These are phyloP conservation scores for Carassius carassius DNA, from an alignment of 2,113 vertebrate species.

Conservation along the genomic window DNA sequence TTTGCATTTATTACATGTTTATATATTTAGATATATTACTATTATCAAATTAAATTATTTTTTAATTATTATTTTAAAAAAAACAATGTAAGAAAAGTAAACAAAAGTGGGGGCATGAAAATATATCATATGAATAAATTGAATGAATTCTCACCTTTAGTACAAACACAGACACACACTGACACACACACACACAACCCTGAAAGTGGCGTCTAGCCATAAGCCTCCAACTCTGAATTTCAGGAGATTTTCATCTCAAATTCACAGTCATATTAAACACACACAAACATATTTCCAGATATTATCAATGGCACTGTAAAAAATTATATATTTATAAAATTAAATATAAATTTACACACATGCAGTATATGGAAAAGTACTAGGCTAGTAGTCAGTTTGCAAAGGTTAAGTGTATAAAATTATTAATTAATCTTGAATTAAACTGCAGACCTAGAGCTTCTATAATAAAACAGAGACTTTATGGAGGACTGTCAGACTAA, in stretches of 20 bases:
- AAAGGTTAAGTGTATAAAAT: background rate
- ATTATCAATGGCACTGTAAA: background rate
- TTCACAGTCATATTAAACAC: background rate
- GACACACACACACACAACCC: too few species aligned
- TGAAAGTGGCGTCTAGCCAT: background rate
- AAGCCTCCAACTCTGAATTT: too few species aligned
- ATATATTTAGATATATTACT: background rate
- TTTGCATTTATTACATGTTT: background rate
- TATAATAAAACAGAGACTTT: background rate
- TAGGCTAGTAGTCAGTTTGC: background rate
- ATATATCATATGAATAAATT: background rate
- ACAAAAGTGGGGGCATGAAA: too few species aligned
- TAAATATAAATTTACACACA: too few species aligned
- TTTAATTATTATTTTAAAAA: background rate
- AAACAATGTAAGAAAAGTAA: background rate
- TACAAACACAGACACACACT: too few species aligned
- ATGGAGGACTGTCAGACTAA: background rate
- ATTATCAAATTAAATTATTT: background rate
- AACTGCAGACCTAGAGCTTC: background rate
- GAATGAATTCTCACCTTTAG: background rate
- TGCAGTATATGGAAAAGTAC: background rate
- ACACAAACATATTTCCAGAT: background rate
- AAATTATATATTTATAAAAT: background rate
- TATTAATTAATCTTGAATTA: background rate
- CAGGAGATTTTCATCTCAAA: background rate